These are phyloP conservation scores for Heteropelma amictum DNA, from an alignment of 2,888 invertebrate species.

Conservation along the genomic window DNA sequence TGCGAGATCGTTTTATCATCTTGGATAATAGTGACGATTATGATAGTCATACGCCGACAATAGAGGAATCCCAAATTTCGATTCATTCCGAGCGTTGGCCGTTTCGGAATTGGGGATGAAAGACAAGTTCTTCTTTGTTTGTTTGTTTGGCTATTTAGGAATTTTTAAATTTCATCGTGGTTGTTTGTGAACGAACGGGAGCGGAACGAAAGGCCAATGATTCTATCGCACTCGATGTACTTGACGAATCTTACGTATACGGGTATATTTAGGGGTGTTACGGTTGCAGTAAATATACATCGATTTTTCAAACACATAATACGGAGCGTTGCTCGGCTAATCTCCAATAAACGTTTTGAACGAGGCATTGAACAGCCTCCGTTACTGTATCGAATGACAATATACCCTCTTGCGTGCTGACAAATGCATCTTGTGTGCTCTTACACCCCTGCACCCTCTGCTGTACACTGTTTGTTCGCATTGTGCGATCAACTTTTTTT, in stretches of 20 bases:
- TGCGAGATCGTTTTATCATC: too few species aligned
- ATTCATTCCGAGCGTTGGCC: too few species aligned
- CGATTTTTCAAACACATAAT: slow-evolving; percentile 20
- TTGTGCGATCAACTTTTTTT: slow-evolving; percentile 20
- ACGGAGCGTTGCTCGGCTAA: not conserved
- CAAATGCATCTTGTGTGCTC: too few species aligned
- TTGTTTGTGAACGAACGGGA: not conserved
- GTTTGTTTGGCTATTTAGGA: not conserved
- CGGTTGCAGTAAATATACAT: slow-evolving; percentile 16
- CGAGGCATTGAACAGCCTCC: not conserved
- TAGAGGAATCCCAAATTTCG: too few species aligned
- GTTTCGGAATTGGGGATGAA: not conserved
- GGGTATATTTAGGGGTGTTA: slow-evolving; percentile 48
- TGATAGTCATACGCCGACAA: too few species aligned
- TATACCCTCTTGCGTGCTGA: slow-evolving; percentile 70
- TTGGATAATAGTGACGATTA: too few species aligned
- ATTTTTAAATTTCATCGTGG: not conserved
- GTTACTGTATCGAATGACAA: slow-evolving; percentile 65
- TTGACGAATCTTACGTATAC: slow-evolving; percentile 6
- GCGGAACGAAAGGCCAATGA: not conserved
- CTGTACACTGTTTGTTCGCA: slow-evolving; percentile 4
- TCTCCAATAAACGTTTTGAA: slow-evolving; percentile 12
- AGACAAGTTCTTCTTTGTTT: not conserved
- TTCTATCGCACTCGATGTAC: not conserved
- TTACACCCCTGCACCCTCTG: not conserved